Conservation (phyloP, 2,113 vertebrate species). For the Actinemys pallida region DNA sequence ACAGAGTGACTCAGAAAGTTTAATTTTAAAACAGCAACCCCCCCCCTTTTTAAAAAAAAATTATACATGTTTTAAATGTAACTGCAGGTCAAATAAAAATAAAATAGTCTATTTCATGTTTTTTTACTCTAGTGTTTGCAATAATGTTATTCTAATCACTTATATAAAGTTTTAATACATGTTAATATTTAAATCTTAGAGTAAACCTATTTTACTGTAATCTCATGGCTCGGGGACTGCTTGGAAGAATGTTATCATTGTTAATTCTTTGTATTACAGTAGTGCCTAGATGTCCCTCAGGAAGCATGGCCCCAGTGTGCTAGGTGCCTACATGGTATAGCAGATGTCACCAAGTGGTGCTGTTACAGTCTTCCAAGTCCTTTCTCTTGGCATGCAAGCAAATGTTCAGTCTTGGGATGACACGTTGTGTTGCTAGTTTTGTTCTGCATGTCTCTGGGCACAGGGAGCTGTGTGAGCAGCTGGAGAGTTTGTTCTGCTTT, state of each 20-base stretch:
- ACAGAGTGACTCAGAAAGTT: slow-evolving; percentile 36
- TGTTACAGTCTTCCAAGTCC: accelerated
- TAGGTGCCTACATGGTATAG: accelerated
- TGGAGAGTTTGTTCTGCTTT: background rate
- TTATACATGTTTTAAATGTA: background rate
- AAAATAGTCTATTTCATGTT: background rate
- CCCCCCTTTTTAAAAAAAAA: background rate
- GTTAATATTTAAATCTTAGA: background rate
- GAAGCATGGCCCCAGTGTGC: accelerated
- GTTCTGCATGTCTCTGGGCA: background rate
- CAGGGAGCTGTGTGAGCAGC: background rate
- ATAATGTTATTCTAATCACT: background rate
- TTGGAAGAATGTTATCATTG: background rate
- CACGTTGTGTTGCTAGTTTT: background rate
- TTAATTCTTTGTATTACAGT: background rate
- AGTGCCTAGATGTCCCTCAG: background rate
- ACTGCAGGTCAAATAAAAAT: background rate
- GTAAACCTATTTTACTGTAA: background rate
- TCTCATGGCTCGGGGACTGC: background rate
- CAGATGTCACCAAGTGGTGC: background rate
- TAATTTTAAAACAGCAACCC: slow-evolving; percentile 51
- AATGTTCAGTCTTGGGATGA: background rate
- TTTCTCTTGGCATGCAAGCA: accelerated
- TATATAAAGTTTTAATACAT: background rate
- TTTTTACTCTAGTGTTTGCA: background rate